Evolutionary conservation across 2,797 vertebrate genomes (phyloP), one percentile per base, ranked within the genome.

Genomic region (Sparus aurata): DNA sequence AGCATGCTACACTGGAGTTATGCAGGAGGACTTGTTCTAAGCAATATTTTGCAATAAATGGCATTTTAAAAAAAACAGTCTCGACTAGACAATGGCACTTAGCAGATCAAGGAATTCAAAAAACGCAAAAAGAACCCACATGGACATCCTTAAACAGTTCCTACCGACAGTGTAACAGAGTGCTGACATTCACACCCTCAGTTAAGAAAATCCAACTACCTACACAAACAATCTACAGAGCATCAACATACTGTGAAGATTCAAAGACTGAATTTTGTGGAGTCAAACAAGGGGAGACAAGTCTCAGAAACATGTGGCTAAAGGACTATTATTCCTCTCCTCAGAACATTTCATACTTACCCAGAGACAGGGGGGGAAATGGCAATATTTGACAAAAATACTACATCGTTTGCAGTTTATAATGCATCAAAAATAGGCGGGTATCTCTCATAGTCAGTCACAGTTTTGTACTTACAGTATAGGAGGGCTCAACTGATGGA

Each of bases 401-500:
- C 91, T 93, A 92, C 79, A 89, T 75, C 38, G 81, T 74, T 83
- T 85, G 89, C 89, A 94, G 80, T 89, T 91, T 70, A 85, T 85
- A 86, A 93, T 91, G 91, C 95, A 94, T 94, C 80, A 79, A 87
- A 90, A 91, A 82, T 38, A 86, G 66, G 77, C 47, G 77, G 73
- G 77, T 86, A 60, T 79, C 74, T 90, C 88, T 89, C 73, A 88
- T 55, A 75, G 55, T 84, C 80, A 87, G 95, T 96, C 95, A 96
- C 95, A 95, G 94, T 95, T 94, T 96, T 96, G 98, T 99, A 99
- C 98, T 99, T 99, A 99, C 98, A 99, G 97, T 96, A 93, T 70
- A 87, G 97, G 96, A 97, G 97, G 96, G 96, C 96, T 96, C 95
- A 97, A 95, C 95, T 97, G 96, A 96, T 94, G 96, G 98, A 96